Base-by-base conservation (phyloP, 1,140 invertebrate species). In the Platorchestia sp. region DNA sequence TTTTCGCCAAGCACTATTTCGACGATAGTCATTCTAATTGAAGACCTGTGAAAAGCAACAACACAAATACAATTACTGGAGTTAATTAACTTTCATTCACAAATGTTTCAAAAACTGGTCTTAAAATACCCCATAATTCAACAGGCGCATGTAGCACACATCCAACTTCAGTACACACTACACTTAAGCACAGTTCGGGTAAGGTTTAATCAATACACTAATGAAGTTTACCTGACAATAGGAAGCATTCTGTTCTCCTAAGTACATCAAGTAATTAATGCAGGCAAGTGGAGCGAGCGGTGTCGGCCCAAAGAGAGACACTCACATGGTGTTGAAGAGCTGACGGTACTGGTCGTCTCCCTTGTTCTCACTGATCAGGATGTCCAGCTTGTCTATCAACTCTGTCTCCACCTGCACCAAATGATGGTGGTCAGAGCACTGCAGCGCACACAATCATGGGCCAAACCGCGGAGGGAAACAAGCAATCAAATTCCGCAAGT, bases 301-400 rank as follows among this genome's bases (percentile, higher is more conserved):
- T 22, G 89, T 6, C 44, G 44, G 16, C 41, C 6, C 7, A 51
- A 36, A 91, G 51, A 43, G 27, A 95, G 95, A 51, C 89, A 98
- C 98, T 98, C 97, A 99, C 99, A 99, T 99, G 47, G 98, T 99
- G 97, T 99, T 98, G 96, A 99, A 99, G 6, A 99, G 97, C 96
- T 99, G 98, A 95, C 98, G 98, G 97, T 99, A 99, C 97, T 99
- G 98, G 97, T 99, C 98, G 97, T 99, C 99, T 0, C 99, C 99
- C 97, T 99, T 99, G 97, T 99, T 99, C 96, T 99, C 98, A 96
- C 98, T 99, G 41, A 99, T 98, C 3, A 99, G 97, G 96, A 99
- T 98, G 97, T 99, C 99, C 96, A 99, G 97, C 97, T 99, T 99
- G 96, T 99, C 99, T 96, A 99, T 99, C 6, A 99, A 97, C 96